These are phyloP conservation scores for Homarus americanus DNA, from an alignment of 1,140 invertebrate genomes.

Conservation along the genomic window DNA sequence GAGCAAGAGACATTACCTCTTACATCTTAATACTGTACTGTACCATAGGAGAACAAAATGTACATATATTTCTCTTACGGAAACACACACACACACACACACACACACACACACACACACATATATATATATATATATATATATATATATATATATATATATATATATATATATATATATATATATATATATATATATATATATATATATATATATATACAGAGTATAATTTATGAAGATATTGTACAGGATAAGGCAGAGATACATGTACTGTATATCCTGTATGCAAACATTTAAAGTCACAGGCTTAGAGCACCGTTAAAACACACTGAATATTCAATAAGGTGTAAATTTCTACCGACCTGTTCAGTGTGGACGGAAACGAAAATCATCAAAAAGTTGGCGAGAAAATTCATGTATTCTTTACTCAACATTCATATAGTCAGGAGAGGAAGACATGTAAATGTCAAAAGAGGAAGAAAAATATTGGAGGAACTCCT, in stretches of 20 bases:
- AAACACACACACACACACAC: neutral
- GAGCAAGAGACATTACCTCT: neutral
- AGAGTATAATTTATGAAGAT: too few relatives aligned
- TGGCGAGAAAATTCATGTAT: neutral
- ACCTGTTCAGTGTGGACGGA: neutral
- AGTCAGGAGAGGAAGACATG: neutral
- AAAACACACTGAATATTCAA: neutral
- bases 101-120: constrained; percentile 1
- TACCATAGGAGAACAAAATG: too few relatives aligned
- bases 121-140: constrained; percentile 39
- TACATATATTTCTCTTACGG: too few relatives aligned
- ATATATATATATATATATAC: constrained; percentile 36
- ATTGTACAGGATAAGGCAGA: too few relatives aligned
- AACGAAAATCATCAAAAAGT: neutral
- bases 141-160: constrained; percentile 39
- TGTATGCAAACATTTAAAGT: too few relatives aligned
- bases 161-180: constrained; percentile 33
- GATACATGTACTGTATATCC: too few relatives aligned
- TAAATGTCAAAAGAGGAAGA: neutral
- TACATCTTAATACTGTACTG: neutral
- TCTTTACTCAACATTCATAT: neutral
- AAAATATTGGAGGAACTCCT: neutral
- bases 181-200: constrained; percentile 39
- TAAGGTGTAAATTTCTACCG: neutral
- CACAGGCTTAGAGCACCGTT: too few relatives aligned